Conservation (phyloP, 2,113 vertebrate genomes). For the Hyla sarda region DNA sequence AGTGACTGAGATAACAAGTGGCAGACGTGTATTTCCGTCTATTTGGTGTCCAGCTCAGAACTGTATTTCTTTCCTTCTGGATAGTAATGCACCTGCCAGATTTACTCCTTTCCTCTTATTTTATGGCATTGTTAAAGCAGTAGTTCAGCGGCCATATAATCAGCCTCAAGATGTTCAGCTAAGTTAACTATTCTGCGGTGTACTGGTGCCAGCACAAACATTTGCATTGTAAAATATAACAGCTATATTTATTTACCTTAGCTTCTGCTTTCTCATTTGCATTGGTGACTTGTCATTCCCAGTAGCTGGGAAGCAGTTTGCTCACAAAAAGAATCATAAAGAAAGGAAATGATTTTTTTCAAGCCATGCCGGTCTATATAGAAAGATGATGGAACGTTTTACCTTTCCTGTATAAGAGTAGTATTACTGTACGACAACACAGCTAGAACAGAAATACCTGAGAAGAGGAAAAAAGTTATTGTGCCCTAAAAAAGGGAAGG, state of each 20-base stretch:
- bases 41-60: neutral
- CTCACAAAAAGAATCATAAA: constrained; percentile 26
- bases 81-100: constrained; percentile 42
- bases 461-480: neutral
- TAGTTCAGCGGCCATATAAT: constrained; percentile 50
- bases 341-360: constrained; percentile 28
- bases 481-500: neutral
- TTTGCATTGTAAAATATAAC: constrained; percentile 57
- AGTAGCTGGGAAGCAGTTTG: constrained; percentile 15
- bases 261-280: constrained; percentile 45
- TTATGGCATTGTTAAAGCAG: constrained; percentile 52
- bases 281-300: constrained; percentile 48
- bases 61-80: constrained; percentile 21
- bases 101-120: constrained; percentile 39
- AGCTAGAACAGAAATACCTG: neutral
- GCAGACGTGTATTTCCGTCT: neutral
- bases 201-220: constrained; percentile 50
- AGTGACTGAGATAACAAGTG: neutral
- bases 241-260: constrained; percentile 50
- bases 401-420: neutral
- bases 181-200: constrained; percentile 34
- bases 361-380: constrained; percentile 2
- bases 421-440: neutral
- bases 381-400: neutral
- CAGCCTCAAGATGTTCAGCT: constrained; percentile 51